phyloP scores from a whole-genome alignment of 2,113 vertebrate species.

The Strigops habroptila region DNA sequence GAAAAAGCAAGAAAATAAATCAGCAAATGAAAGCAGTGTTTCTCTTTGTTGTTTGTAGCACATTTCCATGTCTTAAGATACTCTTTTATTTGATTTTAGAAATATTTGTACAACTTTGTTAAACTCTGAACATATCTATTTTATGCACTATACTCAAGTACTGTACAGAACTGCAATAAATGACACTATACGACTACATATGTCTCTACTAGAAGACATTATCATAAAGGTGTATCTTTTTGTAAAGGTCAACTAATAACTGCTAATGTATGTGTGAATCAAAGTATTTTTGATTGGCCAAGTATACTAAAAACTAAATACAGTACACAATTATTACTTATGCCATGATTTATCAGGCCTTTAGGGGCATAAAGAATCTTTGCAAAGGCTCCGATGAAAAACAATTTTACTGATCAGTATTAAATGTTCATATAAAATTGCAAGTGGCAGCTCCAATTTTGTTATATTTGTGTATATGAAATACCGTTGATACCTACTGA shows the following conservation, averaged over 20 bases:
- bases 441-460: conserved; percentile 62
- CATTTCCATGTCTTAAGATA: conserved; percentile 65
- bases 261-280: conserved; percentile 78
- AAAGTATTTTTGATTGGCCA: conserved; percentile 64
- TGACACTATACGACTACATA: conserved; percentile 77
- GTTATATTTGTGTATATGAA: conserved; percentile 25
- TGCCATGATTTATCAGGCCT: conserved; percentile 44
- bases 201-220: conserved; percentile 79
- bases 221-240: conserved; percentile 70
- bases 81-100: conserved; percentile 75
- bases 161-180: conserved; percentile 83
- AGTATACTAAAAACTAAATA: conserved; percentile 65
- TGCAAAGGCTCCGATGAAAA: conserved; percentile 63
- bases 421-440: conserved; percentile 72
- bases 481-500: conserved; percentile 53
- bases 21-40: conserved; percentile 62
- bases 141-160: conserved; percentile 80
- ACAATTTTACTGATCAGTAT: conserved; percentile 45
- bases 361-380: conserved; percentile 52
- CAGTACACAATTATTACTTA: conserved; percentile 50
- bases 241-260: conserved; percentile 83
- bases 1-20: conserved; percentile 61
- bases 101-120: conserved; percentile 70
- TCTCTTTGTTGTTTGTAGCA: conserved; percentile 60
- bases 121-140: conserved; percentile 70